Percentiles rank a stretch among this genome's conserved stretches.
These are phyloP conservation scores for Nephrotoma guestfalica DNA, from an alignment of 2,888 invertebrate genomes.

Conservation along the genomic window DNA sequence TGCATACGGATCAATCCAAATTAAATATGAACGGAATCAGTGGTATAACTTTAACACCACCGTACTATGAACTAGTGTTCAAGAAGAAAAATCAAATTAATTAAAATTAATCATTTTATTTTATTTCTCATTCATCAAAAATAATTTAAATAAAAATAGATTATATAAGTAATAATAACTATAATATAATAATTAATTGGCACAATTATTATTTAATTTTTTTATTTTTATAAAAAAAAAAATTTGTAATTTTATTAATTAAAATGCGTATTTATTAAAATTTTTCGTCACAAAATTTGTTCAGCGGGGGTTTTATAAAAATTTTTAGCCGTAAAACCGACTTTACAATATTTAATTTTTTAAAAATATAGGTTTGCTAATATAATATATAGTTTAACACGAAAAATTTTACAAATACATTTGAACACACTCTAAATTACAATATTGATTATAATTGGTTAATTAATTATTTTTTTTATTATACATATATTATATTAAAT, in stretches of 20 bases:
- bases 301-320: not conserved
- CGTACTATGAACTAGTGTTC: constrained; percentile 34
- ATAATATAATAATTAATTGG: not conserved
- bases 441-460: not conserved
- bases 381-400: not conserved
- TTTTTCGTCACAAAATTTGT: not conserved
- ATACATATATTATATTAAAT: not conserved
- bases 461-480: not conserved
- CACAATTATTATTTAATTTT: not conserved
- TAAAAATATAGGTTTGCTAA: not conserved
- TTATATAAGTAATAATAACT: not conserved
- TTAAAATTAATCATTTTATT: constrained; percentile 11
- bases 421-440: not conserved
- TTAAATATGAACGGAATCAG: constrained; percentile 52
- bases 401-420: not conserved
- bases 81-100: constrained; percentile 4
- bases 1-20: constrained; percentile 26
- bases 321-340: not conserved
- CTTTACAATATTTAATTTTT: not conserved
- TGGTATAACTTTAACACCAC: constrained; percentile 61
- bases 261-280: not conserved
- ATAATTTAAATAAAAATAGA: not conserved
- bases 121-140: constrained; percentile 7
- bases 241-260: not conserved
- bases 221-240: not conserved